Evolutionary conservation across 2,888 invertebrate species (phyloP).

Genomic region (Pilophorus perplexus): DNA sequence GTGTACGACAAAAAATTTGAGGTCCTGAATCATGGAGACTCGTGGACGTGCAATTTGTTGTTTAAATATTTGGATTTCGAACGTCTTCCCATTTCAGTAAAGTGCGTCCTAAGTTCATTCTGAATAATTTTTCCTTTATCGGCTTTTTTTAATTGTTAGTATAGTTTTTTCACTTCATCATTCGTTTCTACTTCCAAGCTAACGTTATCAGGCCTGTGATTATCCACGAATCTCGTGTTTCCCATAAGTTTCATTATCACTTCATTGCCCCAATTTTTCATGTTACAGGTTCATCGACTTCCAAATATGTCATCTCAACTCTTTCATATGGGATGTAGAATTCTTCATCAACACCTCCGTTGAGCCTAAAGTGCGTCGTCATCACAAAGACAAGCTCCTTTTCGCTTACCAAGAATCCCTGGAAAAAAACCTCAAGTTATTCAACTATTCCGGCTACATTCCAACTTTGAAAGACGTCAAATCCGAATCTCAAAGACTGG

Average conservation of each 20-base stretch:
- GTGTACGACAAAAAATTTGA: slow-evolving; percentile 22
- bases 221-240: too few relatives aligned
- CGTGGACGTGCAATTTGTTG: slow-evolving; percentile 20
- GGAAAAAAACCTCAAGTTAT: slow-evolving; percentile 19
- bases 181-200: too few relatives aligned
- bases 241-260: too few relatives aligned
- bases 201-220: too few relatives aligned
- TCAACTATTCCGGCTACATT: slow-evolving; percentile 17
- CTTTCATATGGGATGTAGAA: slow-evolving; percentile 31
- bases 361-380: background rate
- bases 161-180: too few relatives aligned
- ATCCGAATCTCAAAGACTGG: slow-evolving; percentile 11
- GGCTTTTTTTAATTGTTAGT: too few relatives aligned
- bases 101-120: background rate
- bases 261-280: too few relatives aligned
- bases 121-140: background rate
- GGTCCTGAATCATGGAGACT: slow-evolving; percentile 20
- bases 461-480: slow-evolving; percentile 25
- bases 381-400: background rate
- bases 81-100: slow-evolving; percentile 1
- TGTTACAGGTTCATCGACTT: slow-evolving; percentile 19
- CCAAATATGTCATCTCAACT: background rate
- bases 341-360: slow-evolving; percentile 5
- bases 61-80: slow-evolving; percentile 20
- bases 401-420: slow-evolving; percentile 15